Evolutionary conservation across 53 echinoderm and acorn worm species (phyloP).

Genomic region (Hippasteria phrygiana): DNA sequence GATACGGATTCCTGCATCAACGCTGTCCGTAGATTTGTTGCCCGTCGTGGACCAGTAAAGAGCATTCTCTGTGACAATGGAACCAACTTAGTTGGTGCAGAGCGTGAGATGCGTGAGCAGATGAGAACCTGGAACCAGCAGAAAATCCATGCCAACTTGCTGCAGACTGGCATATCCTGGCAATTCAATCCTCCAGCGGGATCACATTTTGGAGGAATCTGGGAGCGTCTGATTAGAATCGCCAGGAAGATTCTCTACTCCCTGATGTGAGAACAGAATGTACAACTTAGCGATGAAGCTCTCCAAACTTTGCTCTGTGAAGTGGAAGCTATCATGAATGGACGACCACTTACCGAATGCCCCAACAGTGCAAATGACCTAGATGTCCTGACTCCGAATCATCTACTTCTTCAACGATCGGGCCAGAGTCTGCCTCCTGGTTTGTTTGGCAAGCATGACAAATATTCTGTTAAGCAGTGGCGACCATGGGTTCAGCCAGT

Average conservation of each 20-base stretch:
- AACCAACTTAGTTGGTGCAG: constrained; percentile 59
- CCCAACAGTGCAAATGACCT: too few species aligned
- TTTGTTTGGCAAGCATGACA: too few species aligned
- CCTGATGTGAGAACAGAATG: too few species aligned
- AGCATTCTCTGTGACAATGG: not conserved
- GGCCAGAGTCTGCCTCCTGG: too few species aligned
- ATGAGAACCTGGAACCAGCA: constrained; percentile 41
- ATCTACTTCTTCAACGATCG: too few species aligned
- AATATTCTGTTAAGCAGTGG: too few species aligned
- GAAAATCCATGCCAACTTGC: constrained; percentile 14
- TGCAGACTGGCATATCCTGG: constrained; percentile 54
- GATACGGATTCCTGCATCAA: not conserved
- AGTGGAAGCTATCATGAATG: too few species aligned
- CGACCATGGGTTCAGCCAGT: too few species aligned
- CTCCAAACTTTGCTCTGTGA: too few species aligned
- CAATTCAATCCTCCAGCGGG: constrained; percentile 68
- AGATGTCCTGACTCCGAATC: too few species aligned
- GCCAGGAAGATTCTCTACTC: constrained; percentile 63
- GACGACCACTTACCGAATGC: too few species aligned
- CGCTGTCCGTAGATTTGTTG: not conserved
- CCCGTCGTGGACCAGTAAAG: not conserved
- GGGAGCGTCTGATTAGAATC: constrained; percentile 76
- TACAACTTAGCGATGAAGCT: too few species aligned
- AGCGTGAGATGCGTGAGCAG: constrained; percentile 52
- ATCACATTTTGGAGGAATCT: constrained; percentile 75